Evolutionary conservation across 2,113 vertebrate genomes (phyloP).

Genomic region (Silurus glanis): DNA sequence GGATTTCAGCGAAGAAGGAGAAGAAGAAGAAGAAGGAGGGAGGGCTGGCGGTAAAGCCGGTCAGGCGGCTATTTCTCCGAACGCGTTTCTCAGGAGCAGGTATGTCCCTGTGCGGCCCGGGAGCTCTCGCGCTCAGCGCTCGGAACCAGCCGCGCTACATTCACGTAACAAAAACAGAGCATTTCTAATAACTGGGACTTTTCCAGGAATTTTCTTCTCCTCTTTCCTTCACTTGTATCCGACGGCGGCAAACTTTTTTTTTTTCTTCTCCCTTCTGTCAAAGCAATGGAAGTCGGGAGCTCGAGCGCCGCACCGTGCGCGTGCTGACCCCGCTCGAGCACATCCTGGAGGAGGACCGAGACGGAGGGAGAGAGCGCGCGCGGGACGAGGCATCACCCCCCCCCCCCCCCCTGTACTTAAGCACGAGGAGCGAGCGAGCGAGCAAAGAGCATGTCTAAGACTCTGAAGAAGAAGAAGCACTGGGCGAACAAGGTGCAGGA

Average conservation of each 20-base stretch:
- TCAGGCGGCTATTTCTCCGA: slow-evolving; percentile 29
- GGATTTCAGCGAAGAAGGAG: background rate
- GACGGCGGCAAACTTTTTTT: background rate
- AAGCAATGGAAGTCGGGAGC: background rate
- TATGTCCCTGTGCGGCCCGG: slow-evolving; percentile 66
- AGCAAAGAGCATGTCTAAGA: slow-evolving; percentile 83
- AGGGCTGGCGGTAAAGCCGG: slow-evolving; percentile 8
- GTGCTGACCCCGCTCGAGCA: background rate
- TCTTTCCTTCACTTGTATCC: background rate
- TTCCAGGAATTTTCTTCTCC: no score
- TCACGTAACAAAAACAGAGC: background rate
- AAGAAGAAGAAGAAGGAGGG: no score
- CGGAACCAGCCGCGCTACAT: slow-evolving; percentile 66
- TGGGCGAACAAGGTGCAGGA: slow-evolving; percentile 93
- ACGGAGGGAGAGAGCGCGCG: background rate
- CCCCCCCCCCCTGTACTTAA: no score
- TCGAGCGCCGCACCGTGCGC: slow-evolving; percentile 7
- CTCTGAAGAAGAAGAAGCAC: slow-evolving; percentile 93
- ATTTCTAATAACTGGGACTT: no score
- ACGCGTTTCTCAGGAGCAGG: slow-evolving; percentile 51
- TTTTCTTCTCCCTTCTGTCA: background rate
- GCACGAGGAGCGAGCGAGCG: background rate
- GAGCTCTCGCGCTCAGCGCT: slow-evolving; percentile 63
- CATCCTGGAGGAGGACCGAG: background rate
- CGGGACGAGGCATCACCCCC: background rate